Base-by-base conservation (phyloP, 2,888 invertebrate genomes). In the Drosophila emarginata region DNA sequence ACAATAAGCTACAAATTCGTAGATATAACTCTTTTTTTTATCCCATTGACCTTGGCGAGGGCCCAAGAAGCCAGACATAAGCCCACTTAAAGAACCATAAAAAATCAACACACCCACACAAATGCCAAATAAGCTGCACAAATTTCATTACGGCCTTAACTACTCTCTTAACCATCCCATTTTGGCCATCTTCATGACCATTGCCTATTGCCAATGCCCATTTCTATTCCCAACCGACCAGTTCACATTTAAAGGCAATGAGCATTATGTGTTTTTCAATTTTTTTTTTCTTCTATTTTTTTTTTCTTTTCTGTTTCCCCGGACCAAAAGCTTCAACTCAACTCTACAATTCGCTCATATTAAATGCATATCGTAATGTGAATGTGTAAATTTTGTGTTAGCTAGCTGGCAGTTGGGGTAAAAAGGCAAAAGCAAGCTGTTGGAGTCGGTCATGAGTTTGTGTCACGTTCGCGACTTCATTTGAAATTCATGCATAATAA, bases 401-500 rank as follows among this genome's bases (percentile, higher is more conserved):
- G 58, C 21, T 50, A 56, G 37, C 63, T 23, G 57, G 64, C 68
- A 72, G 68, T 59, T 4, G 7, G 18, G 11, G 11, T 28, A 56
- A 56, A 32, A 32, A 52, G 52, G 32, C 18, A 18, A 5, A 32
- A 50, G 18, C 18, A 36, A 45, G 26, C 15, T 50, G 62, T 67
- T 61, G 69, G 70, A 69, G 77, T 65, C 68, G 76, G 76, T 73
- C 76, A 69, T 75, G 79, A 76, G 84, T 82, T 81, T 84, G 84
- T 81, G 82, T 82, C 82, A 82, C 82, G 82, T 84, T 82, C 84
- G 82, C 84, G 81, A 84, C 84, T 82, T 84, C 84, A 82, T 82
- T 81, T 79, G 65, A 80, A 82, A 82, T 82, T 82, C 82, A 82
- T 82, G 82, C 84, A 82, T 82, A 84, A 82, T 82, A 82, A 82